A percentile compares a stretch with the other conserved stretches of the same genome.
phyloP scores from a whole-genome alignment of 2,113 vertebrate genomes.

The Dolichotis patagonum region DNA sequence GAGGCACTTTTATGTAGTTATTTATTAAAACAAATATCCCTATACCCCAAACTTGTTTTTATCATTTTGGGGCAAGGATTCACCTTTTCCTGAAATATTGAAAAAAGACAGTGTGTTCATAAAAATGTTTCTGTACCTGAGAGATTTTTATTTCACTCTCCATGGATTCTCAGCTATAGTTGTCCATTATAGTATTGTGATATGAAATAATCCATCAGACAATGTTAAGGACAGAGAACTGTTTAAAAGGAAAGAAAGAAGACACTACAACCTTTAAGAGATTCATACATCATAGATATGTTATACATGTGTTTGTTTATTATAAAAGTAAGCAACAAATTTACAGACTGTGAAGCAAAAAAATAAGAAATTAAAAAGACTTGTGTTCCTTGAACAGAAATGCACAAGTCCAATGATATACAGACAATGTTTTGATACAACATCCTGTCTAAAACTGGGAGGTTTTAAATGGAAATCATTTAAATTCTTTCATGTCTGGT shows the following conservation, averaged over 20 bases:
- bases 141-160: background rate
- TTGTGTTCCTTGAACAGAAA: background rate
- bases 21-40: background rate
- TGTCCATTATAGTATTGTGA: background rate
- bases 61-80: background rate
- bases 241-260: background rate
- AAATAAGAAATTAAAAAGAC: background rate
- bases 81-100: background rate
- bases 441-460: background rate
- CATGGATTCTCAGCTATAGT: background rate
- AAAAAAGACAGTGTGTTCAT: background rate
- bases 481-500: background rate
- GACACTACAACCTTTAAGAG: background rate
- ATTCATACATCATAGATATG: background rate
- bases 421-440: background rate
- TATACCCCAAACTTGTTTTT: background rate
- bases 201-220: background rate
- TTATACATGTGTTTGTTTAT: background rate
- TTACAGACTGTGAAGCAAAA: background rate
- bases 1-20: background rate
- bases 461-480: conserved; percentile 7
- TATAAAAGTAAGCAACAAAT: background rate
- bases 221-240: background rate
- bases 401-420: background rate
- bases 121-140: background rate